Evolutionary conservation across 2,888 invertebrate genomes (phyloP).

Genomic region (Erebia palarica): DNA sequence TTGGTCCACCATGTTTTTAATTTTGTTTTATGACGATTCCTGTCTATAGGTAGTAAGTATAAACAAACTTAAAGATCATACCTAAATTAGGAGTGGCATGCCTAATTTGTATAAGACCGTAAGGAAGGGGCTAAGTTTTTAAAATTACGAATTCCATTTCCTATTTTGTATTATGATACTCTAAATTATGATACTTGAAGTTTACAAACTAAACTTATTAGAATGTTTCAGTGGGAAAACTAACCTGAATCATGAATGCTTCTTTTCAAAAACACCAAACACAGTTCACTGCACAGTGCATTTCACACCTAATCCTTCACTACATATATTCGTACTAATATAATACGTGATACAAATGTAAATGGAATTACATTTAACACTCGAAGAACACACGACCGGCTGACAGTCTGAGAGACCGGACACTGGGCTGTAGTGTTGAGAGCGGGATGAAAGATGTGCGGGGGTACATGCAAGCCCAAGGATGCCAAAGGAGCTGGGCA

Average conservation of each 20-base stretch:
- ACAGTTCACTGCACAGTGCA: constrained; percentile 76
- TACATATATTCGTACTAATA: constrained; percentile 53
- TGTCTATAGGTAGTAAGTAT: no score
- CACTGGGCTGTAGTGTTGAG: constrained; percentile 76
- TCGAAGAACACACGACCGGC: constrained; percentile 68
- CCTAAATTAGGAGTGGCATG: neutral
- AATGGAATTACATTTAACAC: constrained; percentile 55
- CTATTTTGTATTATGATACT: neutral
- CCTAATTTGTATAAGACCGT: neutral
- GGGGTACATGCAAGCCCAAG: constrained; percentile 76
- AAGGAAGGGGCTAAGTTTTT: neutral
- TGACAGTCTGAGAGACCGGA: constrained; percentile 74
- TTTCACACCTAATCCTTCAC: constrained; percentile 70
- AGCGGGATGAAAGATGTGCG: constrained; percentile 79
- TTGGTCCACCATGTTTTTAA: neutral
- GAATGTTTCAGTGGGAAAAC: constrained; percentile 44
- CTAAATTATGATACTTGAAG: no score
- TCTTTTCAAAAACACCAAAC: constrained; percentile 67
- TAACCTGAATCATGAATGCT: constrained; percentile 80
- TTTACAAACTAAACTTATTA: constrained; percentile 6
- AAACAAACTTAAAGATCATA: neutral
- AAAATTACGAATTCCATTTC: neutral
- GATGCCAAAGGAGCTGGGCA: constrained; percentile 79
- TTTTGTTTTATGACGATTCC: neutral
- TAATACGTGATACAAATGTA: constrained; percentile 56